Conservation (phyloP, 2,113 vertebrate genomes). For the Dromas ardeola region DNA sequence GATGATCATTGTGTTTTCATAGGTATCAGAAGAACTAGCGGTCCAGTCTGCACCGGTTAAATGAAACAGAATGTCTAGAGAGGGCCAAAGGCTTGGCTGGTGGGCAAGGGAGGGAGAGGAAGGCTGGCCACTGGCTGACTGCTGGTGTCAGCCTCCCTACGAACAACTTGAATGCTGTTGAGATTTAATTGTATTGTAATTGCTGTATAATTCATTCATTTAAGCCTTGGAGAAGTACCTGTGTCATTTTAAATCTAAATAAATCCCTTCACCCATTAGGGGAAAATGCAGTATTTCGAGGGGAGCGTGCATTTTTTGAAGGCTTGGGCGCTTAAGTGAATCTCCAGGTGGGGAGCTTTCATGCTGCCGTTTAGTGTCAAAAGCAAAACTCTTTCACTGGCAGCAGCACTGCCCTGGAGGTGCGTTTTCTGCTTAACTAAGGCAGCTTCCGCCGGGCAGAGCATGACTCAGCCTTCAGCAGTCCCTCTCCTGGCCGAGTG, state of each 20-base stretch:
- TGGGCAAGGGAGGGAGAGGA: neutral
- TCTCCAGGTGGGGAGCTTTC: neutral
- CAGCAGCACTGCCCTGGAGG: neutral
- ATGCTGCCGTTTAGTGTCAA: neutral
- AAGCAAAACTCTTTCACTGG: neutral
- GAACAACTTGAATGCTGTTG: neutral
- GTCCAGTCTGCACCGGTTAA: neutral
- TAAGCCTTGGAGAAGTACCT: neutral
- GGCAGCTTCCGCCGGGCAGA: neutral
- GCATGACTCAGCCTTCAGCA: neutral
- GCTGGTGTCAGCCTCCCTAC: neutral
- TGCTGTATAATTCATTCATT: neutral
- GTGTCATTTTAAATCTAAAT: neutral
- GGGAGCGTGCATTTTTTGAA: neutral
- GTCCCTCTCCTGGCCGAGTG: slow-evolving; percentile 58
- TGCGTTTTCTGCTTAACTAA: neutral
- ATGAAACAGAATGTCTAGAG: neutral
- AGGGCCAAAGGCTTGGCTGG: neutral
- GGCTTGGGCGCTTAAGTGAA: neutral
- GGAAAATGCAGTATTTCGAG: neutral
- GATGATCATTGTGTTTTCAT: neutral
- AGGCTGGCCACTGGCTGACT: neutral
- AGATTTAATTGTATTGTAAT: neutral
- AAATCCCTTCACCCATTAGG: neutral
- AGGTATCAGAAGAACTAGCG: neutral